Base-by-base conservation (phyloP, 1,140 invertebrate species). In the Heliconius hermathena region DNA sequence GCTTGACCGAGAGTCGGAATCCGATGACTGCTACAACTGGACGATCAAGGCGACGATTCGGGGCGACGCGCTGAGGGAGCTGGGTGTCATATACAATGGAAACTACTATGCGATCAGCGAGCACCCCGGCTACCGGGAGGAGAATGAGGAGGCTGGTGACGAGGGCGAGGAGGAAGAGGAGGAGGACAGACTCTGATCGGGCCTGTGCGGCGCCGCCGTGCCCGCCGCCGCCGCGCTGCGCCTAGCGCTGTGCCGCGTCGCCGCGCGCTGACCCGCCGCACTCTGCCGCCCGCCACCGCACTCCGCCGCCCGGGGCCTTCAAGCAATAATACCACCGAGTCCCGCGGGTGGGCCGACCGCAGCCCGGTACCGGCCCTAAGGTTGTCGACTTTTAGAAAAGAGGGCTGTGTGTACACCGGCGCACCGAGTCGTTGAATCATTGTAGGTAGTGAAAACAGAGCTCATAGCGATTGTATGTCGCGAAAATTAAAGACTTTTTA, bases 101-200 rank as follows among this genome's bases (percentile, higher is more conserved):
- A 98, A 98, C 94, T 99, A 98, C 95, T 99, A 99, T 94, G 97
- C 98, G 77, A 98, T 99, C 87, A 98, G 97, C 84, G 98, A 99
- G 94, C 98, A 98, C 94, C 98, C 98, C 52, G 98, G 97, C 36
- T 98, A 98, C 93, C 97, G 97, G 92, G 97, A 98, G 89, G 97
- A 98, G 92, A 97, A 97, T 86, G 97, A 98, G 90, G 97, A 97
- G 87, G 97, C 96, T 86, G 96, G 96, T 77, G 97, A 97, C 90
- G 97, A 97, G 91, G 97, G 96, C 70, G 97, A 97, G 85, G 97
- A 97, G 84, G 97, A 97, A 81, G 97, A 97, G 84, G 97, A 97
- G 86, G 96, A 97, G 87, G 97, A 97, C 94, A 95, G 97, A 95
- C 97, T 97, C 96, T 97, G 97, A 96, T 94, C 90, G 86, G 91